Conservation (phyloP, 2,797 vertebrate genomes). For the Synaphobranchus kaupii region DNA sequence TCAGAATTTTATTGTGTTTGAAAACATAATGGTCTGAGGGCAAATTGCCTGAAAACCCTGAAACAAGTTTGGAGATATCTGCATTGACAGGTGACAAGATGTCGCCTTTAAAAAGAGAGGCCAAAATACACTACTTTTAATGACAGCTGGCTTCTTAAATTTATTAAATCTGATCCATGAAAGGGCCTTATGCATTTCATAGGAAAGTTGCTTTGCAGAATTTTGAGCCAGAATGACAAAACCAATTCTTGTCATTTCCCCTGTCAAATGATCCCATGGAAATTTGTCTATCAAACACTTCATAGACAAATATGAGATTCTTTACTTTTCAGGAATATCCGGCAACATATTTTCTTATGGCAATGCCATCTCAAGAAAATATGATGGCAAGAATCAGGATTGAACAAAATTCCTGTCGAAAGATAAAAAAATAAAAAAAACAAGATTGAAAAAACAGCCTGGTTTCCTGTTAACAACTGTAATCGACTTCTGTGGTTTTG, state of each 20-base stretch:
- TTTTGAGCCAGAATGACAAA: background rate
- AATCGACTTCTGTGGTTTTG: conserved; percentile 51
- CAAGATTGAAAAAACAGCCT: conserved; percentile 35
- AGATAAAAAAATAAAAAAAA: no score
- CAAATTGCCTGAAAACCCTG: background rate
- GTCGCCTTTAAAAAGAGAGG: background rate
- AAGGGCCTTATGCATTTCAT: no score
- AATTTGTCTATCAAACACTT: no score
- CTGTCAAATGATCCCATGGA: background rate
- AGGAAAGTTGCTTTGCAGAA: no score
- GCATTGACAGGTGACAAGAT: background rate
- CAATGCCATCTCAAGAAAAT: background rate
- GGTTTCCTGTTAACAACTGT: conserved; percentile 48
- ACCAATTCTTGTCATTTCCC: background rate
- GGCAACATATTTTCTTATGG: no score
- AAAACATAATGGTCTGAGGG: background rate
- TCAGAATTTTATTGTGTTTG: background rate
- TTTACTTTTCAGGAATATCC: no score
- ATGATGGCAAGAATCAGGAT: no score
- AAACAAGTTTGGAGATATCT: background rate
- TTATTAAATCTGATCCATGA: no score
- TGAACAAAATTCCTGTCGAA: background rate
- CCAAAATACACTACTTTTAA: no score
- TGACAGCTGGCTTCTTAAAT: no score
- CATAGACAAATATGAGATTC: no score